Evolutionary conservation across 2,888 invertebrate genomes (phyloP).

Genomic region (Lepidonotus clava): DNA sequence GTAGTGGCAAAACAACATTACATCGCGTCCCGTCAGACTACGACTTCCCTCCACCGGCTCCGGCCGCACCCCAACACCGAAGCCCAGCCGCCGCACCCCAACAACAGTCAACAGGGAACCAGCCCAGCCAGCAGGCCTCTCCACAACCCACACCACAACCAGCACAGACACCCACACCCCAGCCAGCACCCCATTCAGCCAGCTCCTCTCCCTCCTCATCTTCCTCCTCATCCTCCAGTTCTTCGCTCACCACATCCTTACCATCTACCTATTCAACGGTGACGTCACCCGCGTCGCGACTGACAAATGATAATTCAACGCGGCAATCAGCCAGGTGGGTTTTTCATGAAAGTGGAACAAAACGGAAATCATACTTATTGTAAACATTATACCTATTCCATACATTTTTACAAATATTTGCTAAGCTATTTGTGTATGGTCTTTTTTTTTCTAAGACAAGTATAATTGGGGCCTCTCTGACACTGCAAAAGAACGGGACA

Average conservation of each 20-base stretch:
- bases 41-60: constrained; percentile 75
- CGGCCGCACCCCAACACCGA: background rate
- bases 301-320: background rate
- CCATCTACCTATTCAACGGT: background rate
- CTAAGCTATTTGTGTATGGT: too few species aligned
- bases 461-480: too few species aligned
- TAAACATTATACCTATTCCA: too few species aligned
- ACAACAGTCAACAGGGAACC: background rate
- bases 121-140: background rate
- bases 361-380: too few species aligned
- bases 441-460: too few species aligned
- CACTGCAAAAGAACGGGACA: too few species aligned
- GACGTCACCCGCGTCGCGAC: background rate
- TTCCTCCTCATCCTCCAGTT: background rate
- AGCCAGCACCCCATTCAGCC: background rate
- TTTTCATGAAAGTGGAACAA: too few species aligned
- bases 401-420: too few species aligned
- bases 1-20: constrained; percentile 45
- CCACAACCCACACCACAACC: constrained; percentile 2
- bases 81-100: background rate
- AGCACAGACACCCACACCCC: background rate
- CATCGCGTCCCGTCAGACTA: constrained; percentile 78
- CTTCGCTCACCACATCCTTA: background rate
- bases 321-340: background rate
- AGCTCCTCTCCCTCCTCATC: background rate